Evolutionary conservation across 2,113 vertebrate species (phyloP), one percentile per base, ranked within the genome.

Genomic region (Dipodomys ordii): DNA sequence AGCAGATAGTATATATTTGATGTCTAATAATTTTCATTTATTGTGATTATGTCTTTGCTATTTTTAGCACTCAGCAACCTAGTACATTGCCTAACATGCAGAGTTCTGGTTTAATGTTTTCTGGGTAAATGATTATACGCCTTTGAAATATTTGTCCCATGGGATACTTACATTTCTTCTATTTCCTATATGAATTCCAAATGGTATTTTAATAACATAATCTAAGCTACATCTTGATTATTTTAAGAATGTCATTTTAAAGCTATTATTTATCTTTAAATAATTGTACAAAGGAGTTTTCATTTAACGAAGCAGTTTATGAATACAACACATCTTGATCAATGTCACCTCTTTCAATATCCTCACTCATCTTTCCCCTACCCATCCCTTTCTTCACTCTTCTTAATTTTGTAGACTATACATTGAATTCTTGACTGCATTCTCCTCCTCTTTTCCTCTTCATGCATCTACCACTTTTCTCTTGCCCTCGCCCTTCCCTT

Each of bases 61-160:
- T 68, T 76, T 73, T 2, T 49, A 20, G 13, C 18, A 35, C 32
- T 81, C 11, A 49, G 1, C 5, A 22, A 64, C 2, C n/a, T 18
- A 71, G 2, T 0, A 72, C 15, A 90, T 22, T 93, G 10, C 28
- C 23, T 72, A 72, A 76, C 8, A 44, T 5, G 77, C 1, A 22
- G 32, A 57, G 0, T 3, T 0, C 2, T 64, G 0, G 2, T 64
- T 83, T 81, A 62, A 89, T 30, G 8, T 87, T 3, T 44, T 49
- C 11, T 62, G 2, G 72, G 6, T 89, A 91, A 88, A 80, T 72
- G 6, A 28, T 57, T 57, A 28, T 83, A 46, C 35, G 8, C 20
- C 46, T 94, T 79, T 90, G 19, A 73, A 68, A 85, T 86, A 74
- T 18, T 88, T 95, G 30, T 82, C 6, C 57, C 16, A 57, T 44